A percentile compares a stretch with the other conserved stretches of the same genome.
Conservation (phyloP, 2,888 invertebrate genomes). For the Polymixis lichenea region DNA sequence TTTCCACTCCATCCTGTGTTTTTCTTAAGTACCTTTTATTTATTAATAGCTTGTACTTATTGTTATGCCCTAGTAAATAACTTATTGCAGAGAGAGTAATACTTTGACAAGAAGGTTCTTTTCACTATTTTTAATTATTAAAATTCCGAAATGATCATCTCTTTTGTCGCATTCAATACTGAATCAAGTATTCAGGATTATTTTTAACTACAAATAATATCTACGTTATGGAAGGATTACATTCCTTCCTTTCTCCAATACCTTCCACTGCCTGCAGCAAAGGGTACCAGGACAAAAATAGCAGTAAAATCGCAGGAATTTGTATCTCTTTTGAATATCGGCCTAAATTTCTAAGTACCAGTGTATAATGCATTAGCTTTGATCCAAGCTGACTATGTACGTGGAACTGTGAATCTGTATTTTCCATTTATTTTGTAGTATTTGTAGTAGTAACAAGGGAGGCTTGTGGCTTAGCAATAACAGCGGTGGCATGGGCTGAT, state of each 20-base stretch:
- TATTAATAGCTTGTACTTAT: not conserved
- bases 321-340: not conserved
- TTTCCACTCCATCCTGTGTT: too few species aligned
- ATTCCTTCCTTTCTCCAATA: not conserved
- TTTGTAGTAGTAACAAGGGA: too few species aligned
- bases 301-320: not conserved
- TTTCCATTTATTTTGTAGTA: not conserved
- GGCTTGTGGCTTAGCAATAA: too few species aligned
- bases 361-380: not conserved
- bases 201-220: constrained; percentile 3
- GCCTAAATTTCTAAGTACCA: not conserved
- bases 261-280: not conserved
- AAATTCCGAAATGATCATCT: not conserved
- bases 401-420: not conserved
- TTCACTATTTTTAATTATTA: not conserved
- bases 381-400: not conserved
- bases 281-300: not conserved
- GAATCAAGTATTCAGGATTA: constrained; percentile 4
- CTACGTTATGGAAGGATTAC: not conserved
- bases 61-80: too few species aligned
- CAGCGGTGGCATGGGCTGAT: too few species aligned
- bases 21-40: not conserved
- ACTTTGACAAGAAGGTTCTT: not conserved
- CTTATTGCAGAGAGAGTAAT: not conserved
- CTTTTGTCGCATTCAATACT: constrained; percentile 3